Evolutionary conservation across 2,113 vertebrate species (phyloP), one percentile per base, ranked within the genome.

Genomic region (Pluvianellus socialis): DNA sequence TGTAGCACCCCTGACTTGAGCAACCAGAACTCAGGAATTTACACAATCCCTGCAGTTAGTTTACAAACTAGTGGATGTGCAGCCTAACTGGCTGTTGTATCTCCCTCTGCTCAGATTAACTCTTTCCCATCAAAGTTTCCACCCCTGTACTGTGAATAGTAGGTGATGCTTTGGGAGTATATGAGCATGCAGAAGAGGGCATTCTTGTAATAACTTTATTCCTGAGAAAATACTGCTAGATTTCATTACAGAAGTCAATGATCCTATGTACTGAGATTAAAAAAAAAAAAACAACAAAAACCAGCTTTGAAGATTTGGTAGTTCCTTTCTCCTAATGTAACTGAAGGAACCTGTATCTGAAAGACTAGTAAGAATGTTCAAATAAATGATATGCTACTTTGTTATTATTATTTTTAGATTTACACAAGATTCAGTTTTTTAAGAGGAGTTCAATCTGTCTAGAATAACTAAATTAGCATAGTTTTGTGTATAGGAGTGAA

Each of bases 301-400:
- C 21, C 19, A 65, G 40, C 44, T 22, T 44, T 44, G 28, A 44
- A 59, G 44, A 14, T 47, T 62, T 79, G 52, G 14, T 52, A 59
- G 59, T 74, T 30, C 13, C 9, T 71, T 67, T 56, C 15, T 55
- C 28, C 28, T 58, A 56, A 75, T 33, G 8, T 28, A 55, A 4
- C 9, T 53, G 20, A 35, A 67, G 33, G 35, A 52, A 59, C 12
- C 14, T 40, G 9, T 61, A 45, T n/a, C 35, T 90, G 58, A 93
- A 86, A 72, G 45, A 42, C 63, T 42, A 42, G 14, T 40, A 86
- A 77, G 50, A 52, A 61, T 28, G 6, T 21, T 63, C 24, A 77
- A 30, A 58, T 61, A 33, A 30, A 59, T 19, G 0, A 49, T 26
- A 19, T 1, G 1, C 7, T 52, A 7, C 35, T 23, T 68, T 12